Base-by-base conservation (phyloP, 2,888 invertebrate genomes). In the Falcaria lacertinaria region DNA sequence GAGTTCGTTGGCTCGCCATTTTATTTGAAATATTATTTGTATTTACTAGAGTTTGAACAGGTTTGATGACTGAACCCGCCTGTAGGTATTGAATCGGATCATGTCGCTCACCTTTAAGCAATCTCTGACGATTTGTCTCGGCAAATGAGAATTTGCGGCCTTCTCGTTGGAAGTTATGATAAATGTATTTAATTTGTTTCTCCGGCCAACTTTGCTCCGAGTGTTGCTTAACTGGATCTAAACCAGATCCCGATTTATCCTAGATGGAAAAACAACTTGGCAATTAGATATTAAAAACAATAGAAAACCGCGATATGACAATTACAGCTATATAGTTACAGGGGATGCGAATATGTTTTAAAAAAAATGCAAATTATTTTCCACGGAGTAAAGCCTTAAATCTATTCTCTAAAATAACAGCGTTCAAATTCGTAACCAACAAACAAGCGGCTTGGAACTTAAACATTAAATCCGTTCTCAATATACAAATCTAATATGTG, bases 41-140 rank as follows among this genome's bases (percentile, higher is more conserved):
- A 22, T 22, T 22, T 53, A 44, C 47, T 43, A 46, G 43, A 15
- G 39, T 37, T 45, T 39, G 39, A 59, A 57, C 48, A 41, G 43
- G 54, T 58, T 54, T 47, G 44, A 35, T 41, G 45, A 52, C 48
- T 44, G 39, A 43, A 44, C 45, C 45, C 37, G 22, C 43, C 39
- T 43, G 34, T 42, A 41, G 43, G 44, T 45, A 52, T 49, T 41
- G 45, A 14, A 52, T 51, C 50, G 45, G 41, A 47, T 44, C 46
- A 28, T 11, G 46, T 34, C 44, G 33, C 42, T 47, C 33, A 46
- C 38, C 42, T 51, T 47, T 50, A 19, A 28, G 43, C 48, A 51
- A 62, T 58, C 57, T 39, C 47, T 57, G 44, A 60, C 52, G 62
- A 65, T 69, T 66, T 67, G 62, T 63, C 60, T 48, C 34, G 34